These are phyloP conservation scores for Xiphias gladius DNA, from an alignment of 2,113 vertebrate genomes.

Conservation along the genomic window DNA sequence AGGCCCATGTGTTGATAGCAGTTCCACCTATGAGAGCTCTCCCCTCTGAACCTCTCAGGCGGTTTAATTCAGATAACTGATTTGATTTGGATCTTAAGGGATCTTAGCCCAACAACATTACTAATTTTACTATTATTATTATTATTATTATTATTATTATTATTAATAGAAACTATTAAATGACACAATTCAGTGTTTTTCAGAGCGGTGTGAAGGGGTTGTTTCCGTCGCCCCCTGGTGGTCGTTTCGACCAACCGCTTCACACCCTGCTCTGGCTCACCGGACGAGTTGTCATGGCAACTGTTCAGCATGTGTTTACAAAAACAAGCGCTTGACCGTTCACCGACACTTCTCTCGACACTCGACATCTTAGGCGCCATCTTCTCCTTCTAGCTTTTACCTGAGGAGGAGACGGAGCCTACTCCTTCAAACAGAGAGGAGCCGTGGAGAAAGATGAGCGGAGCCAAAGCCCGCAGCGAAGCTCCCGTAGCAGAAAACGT, in stretches of 20 bases:
- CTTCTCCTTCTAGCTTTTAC: slow-evolving; percentile 48
- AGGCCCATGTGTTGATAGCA: no score
- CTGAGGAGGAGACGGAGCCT: neutral
- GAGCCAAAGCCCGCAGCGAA: slow-evolving; percentile 85
- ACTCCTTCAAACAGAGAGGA: neutral
- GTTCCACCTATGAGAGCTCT: no score
- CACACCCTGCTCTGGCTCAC: neutral
- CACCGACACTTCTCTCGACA: slow-evolving; percentile 79
- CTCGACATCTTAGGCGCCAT: slow-evolving; percentile 81
- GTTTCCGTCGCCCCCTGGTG: slow-evolving; percentile 49
- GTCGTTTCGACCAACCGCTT: neutral
- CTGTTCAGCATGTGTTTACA: slow-evolving; percentile 73
- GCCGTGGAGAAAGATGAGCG: slow-evolving; percentile 83
- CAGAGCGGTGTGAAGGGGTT: no score
- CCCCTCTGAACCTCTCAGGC: no score
- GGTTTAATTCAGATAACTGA: no score
- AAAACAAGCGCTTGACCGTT: slow-evolving; percentile 71
- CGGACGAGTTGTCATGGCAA: slow-evolving; percentile 78
- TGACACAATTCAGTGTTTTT: neutral
- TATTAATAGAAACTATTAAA: neutral
- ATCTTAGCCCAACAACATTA: neutral
- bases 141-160: neutral
- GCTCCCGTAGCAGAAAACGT: slow-evolving; percentile 81
- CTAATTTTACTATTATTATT: no score
- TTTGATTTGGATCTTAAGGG: no score